phyloP scores from a whole-genome alignment of 1,140 invertebrate species.

The Anastrepha obliqua region DNA sequence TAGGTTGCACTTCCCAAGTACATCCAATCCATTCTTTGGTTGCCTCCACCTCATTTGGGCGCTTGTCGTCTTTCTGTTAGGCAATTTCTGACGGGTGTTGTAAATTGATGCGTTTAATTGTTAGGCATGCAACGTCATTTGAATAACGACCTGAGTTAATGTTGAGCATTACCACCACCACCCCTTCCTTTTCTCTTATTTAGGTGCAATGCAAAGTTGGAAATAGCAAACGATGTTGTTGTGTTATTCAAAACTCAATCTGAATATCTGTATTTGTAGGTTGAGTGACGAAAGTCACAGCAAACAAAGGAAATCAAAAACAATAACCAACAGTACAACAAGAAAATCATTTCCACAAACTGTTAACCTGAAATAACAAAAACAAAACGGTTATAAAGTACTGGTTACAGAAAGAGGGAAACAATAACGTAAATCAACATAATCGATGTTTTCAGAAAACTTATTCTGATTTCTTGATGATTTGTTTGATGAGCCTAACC shows the following conservation, averaged over 20 bases:
- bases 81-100: neutral
- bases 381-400: too few relatives aligned
- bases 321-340: neutral
- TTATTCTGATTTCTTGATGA: too few relatives aligned
- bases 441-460: too few relatives aligned
- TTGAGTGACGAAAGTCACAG: too few relatives aligned
- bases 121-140: neutral
- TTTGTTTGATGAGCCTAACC: too few relatives aligned
- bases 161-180: neutral
- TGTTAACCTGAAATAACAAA: too few relatives aligned
- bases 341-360: too few relatives aligned
- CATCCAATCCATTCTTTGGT: conserved; percentile 1
- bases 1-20: neutral
- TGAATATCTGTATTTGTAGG: too few relatives aligned
- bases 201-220: neutral
- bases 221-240: neutral
- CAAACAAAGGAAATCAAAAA: too few relatives aligned
- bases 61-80: neutral
- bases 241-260: neutral
- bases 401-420: too few relatives aligned
- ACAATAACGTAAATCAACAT: too few relatives aligned
- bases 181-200: too few relatives aligned
- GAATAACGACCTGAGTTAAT: neutral
- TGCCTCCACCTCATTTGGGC: neutral
- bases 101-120: neutral